Percentiles rank a stretch among this genome's conserved stretches.
Conservation (phyloP, 2,888 invertebrate species). For the Halictus ligatus region DNA sequence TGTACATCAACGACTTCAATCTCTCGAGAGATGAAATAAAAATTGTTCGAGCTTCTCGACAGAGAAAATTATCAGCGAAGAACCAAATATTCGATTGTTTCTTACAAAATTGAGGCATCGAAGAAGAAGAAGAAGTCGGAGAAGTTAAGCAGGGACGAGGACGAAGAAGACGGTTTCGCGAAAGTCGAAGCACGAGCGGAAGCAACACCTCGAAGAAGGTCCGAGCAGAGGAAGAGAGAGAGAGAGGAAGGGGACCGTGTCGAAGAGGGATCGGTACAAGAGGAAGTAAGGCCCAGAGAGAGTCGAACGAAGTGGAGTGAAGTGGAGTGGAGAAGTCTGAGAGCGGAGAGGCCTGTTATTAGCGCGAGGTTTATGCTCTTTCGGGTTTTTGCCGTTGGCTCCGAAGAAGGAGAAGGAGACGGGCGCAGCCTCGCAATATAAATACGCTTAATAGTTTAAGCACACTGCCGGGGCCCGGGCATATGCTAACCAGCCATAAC, state of each 20-base stretch:
- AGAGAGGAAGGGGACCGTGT: constrained; percentile 36
- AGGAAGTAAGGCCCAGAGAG: constrained; percentile 60
- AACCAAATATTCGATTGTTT: no score
- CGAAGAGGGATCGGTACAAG: constrained; percentile 39
- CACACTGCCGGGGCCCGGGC: constrained; percentile 78
- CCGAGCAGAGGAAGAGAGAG: background rate
- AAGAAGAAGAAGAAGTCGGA: background rate
- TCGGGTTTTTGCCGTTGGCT: constrained; percentile 82
- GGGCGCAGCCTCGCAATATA: constrained; percentile 82
- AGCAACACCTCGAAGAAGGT: constrained; percentile 1
- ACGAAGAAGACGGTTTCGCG: background rate
- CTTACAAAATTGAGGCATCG: no score
- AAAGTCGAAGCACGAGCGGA: background rate
- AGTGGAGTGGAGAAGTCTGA: constrained; percentile 76
- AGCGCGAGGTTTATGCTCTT: constrained; percentile 84
- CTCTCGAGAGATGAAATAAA: no score
- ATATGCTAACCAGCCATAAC: constrained; percentile 84
- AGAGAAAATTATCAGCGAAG: no score
- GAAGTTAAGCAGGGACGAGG: background rate
- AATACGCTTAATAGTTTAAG: constrained; percentile 84
- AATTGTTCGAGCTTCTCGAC: no score
- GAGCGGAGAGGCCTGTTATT: constrained; percentile 83
- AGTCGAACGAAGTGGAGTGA: constrained; percentile 75
- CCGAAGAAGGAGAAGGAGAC: constrained; percentile 72
- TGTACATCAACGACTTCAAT: no score